Base-by-base conservation (phyloP, 2,797 vertebrate species). In the Columba guinea region DNA sequence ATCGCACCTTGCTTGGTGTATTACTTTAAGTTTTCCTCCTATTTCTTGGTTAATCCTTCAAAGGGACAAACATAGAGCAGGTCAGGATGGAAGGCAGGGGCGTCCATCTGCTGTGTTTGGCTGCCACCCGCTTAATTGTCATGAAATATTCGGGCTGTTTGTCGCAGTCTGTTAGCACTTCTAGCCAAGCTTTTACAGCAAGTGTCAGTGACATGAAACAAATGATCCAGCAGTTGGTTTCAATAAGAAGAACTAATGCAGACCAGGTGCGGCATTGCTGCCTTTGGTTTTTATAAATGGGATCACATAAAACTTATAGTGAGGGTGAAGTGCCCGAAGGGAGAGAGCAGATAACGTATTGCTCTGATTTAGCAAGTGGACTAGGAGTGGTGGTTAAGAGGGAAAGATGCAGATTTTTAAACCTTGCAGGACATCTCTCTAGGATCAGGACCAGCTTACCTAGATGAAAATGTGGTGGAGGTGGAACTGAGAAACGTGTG, bases 121-220 rank as follows among this genome's bases (percentile, higher is more conserved):
- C 49, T 78, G 26, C 52, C 60, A 53, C 69, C 63, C 62, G 17
- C 37, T 79, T 64, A 83, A 92, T 24, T 76, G 56, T 52, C 56
- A 10, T 46, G 62, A 89, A 82, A 80, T 59, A 53, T 52, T 69
- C 56, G 52, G 53, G 30, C 55, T 60, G 37, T 44, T 58, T 65
- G 52, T 86, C 2, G 1, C 39, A 75, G 46, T 58, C 80, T 84
- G 73, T 37, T 88, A 69, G 51, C 56, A 67, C 60, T 81, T 89
- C 35, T 89, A 75, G 79, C 65, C 90, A 46, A 85, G 69, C 32
- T 96, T 92, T 90, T 89, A 44, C 5, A 85, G 74, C 51, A 65
- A 15, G 27, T 35, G 46, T 34, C 79, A 68, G 62, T 63, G 77
- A 32, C 48, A 22, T 4, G 69, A 79, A 89, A 91, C 48, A 88